Conservation (phyloP, 1,140 invertebrate genomes). For the Drosophila nannoptera region DNA sequence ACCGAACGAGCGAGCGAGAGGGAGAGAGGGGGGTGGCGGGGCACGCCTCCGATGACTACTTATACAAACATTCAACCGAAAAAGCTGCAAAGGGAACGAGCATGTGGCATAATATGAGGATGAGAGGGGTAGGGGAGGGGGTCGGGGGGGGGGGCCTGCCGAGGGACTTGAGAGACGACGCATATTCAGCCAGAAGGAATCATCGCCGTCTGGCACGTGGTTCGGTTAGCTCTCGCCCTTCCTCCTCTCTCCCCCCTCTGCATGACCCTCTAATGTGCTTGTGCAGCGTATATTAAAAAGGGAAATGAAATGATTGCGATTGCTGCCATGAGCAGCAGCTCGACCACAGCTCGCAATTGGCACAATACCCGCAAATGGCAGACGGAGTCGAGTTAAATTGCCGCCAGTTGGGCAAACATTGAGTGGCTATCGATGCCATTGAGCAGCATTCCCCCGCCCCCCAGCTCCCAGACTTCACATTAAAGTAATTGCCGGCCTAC, state of each 20-base stretch:
- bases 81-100: slow-evolving; percentile 66
- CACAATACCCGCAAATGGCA: slow-evolving; percentile 67
- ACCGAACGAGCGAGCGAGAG: slow-evolving; percentile 8
- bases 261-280: slow-evolving; percentile 65
- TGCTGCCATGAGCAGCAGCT: slow-evolving; percentile 46
- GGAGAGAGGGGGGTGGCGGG: slow-evolving; percentile 6
- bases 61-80: slow-evolving; percentile 66
- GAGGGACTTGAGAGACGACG: neutral
- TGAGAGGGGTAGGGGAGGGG: neutral
- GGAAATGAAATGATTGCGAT: slow-evolving; percentile 77
- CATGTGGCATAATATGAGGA: slow-evolving; percentile 7
- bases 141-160: no score
- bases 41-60: slow-evolving; percentile 69
- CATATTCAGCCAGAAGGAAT: slow-evolving; percentile 23
- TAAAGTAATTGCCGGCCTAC: slow-evolving; percentile 68
- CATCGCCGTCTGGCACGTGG: slow-evolving; percentile 68
- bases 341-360: slow-evolving; percentile 60
- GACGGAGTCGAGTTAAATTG: slow-evolving; percentile 52
- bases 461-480: slow-evolving; percentile 21
- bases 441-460: slow-evolving; percentile 35
- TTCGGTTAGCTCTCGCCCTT: slow-evolving; percentile 44
- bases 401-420: slow-evolving; percentile 72
- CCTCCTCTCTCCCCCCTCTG: neutral
- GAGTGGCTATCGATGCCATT: slow-evolving; percentile 72
- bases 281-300: slow-evolving; percentile 77